Conservation (phyloP, 2,113 vertebrate species). For the Cichladusa arquata region DNA sequence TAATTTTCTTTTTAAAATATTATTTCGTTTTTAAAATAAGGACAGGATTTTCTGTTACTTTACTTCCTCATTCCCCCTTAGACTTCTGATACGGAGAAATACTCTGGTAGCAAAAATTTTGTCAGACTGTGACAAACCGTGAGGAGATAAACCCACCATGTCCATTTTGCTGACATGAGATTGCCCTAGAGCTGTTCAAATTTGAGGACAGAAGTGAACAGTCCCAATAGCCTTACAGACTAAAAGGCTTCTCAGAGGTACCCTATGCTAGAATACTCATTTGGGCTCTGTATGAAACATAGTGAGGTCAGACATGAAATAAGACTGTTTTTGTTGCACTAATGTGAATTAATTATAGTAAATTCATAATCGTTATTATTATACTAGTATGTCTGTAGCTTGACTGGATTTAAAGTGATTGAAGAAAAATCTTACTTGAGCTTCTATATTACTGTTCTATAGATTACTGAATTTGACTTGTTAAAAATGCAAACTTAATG, state of each 20-base stretch:
- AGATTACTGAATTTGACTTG: neutral
- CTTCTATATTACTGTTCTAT: neutral
- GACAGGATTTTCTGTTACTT: neutral
- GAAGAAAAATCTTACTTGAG: neutral
- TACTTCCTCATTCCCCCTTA: neutral
- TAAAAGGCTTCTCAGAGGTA: neutral
- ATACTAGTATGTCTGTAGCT: neutral
- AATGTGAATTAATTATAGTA: neutral
- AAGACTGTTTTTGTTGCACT: neutral
- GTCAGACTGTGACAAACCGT: neutral
- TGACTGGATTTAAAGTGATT: neutral
- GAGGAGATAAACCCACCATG: neutral
- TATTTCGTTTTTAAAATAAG: neutral
- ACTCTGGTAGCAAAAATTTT: neutral
- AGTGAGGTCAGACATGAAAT: neutral
- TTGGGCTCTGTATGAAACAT: neutral
- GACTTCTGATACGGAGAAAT: neutral
- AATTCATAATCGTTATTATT: neutral
- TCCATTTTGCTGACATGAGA: neutral
- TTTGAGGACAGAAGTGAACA: neutral
- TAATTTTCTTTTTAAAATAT: neutral
- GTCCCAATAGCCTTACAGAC: neutral
- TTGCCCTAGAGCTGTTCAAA: neutral
- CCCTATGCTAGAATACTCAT: fast-evolving
- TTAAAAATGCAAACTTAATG: neutral